phyloP scores from a whole-genome alignment of 2,113 vertebrate genomes.

The Chauna torquata region DNA sequence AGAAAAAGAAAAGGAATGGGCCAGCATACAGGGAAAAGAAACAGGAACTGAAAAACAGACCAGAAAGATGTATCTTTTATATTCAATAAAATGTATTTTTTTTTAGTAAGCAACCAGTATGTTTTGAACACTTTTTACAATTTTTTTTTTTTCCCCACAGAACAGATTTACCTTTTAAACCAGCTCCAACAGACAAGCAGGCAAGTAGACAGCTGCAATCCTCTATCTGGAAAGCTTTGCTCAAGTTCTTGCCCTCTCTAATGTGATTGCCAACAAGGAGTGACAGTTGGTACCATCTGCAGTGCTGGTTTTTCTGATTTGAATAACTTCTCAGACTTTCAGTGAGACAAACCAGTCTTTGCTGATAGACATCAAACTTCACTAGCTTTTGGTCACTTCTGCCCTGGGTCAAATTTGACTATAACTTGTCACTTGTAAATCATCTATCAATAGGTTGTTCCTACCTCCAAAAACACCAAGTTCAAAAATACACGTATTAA shows the following conservation, averaged over 20 bases:
- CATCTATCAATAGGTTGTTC: neutral
- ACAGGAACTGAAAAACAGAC: neutral
- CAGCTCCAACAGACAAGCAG: neutral
- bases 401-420: neutral
- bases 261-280: slow-evolving; percentile 32
- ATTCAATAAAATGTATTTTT: too few species aligned
- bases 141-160: neutral
- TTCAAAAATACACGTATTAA: neutral
- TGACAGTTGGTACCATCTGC: slow-evolving; percentile 66
- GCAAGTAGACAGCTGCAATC: neutral
- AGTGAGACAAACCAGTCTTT: slow-evolving; percentile 44
- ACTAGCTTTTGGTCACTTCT: slow-evolving; percentile 26
- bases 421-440: slow-evolving; percentile 7
- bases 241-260: slow-evolving; percentile 37
- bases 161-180: neutral
- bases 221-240: neutral
- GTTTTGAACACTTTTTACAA: neutral
- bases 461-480: neutral
- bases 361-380: slow-evolving; percentile 28
- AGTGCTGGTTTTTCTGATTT: neutral
- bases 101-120: neutral
- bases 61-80: neutral
- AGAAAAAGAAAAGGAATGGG: neutral
- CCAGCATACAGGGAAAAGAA: neutral
- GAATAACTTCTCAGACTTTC: slow-evolving; percentile 19